These are phyloP conservation scores for Chromoteleia sp. DNA, from an alignment of 2,888 invertebrate species.

Conservation along the genomic window DNA sequence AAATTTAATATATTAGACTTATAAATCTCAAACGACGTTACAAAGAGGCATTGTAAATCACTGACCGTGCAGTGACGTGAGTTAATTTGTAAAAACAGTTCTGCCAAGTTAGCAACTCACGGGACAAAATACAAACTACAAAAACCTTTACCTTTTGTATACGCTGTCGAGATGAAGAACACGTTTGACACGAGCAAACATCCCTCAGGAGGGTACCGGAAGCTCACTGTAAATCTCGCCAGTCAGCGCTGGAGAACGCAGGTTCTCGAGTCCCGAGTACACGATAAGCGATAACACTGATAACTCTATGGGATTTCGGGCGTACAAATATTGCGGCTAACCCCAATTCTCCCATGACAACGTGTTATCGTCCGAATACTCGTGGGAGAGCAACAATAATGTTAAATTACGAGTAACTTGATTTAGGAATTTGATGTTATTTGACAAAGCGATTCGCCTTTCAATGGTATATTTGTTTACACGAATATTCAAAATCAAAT, in stretches of 20 bases:
- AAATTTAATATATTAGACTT: slow-evolving; percentile 28
- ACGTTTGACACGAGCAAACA: slow-evolving; percentile 80
- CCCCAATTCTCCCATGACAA: slow-evolving; percentile 62
- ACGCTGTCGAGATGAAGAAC: slow-evolving; percentile 62
- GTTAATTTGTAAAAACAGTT: slow-evolving; percentile 57
- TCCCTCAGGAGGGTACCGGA: slow-evolving; percentile 82
- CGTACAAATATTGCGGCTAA: slow-evolving; percentile 70
- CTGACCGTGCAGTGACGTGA: slow-evolving; percentile 30
- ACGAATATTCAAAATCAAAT: no score
- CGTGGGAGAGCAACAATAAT: slow-evolving; percentile 44
- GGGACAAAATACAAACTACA: no score
- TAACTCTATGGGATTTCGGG: slow-evolving; percentile 64
- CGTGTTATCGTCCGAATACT: slow-evolving; percentile 54
- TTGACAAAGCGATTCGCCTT: slow-evolving; percentile 12
- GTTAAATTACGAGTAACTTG: slow-evolving; percentile 44
- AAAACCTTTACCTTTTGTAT: slow-evolving; percentile 56
- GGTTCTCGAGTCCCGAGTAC: slow-evolving; percentile 55
- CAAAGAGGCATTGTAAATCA: slow-evolving; percentile 46
- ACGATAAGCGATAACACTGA: slow-evolving; percentile 69
- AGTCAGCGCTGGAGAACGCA: slow-evolving; percentile 72
- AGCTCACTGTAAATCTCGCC: slow-evolving; percentile 83
- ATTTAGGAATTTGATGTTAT: slow-evolving; percentile 1
- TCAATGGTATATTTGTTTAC: background rate
- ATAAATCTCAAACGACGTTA: slow-evolving; percentile 41
- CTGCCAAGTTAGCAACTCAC: slow-evolving; percentile 40